Evolutionary conservation across 2,888 invertebrate genomes (phyloP).

Genomic region (Epinotia ramella): DNA sequence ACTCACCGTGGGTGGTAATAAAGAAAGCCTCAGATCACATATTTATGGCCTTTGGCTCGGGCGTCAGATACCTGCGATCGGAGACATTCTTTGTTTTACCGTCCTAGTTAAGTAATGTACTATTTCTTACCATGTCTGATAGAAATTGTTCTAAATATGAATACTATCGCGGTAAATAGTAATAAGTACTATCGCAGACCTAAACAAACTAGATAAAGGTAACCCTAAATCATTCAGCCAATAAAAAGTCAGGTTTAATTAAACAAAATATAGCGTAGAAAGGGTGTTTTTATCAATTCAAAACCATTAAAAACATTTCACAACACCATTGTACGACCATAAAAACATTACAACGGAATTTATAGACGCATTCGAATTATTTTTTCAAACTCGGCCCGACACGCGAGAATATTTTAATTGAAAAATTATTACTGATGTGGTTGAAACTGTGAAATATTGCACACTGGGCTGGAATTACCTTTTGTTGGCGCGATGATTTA

Average conservation of each 20-base stretch:
- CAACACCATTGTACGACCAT: slow-evolving; percentile 25
- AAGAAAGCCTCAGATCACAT: too few species aligned
- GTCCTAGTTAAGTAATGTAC: too few species aligned
- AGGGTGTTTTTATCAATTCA: slow-evolving; percentile 24
- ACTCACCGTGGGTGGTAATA: too few species aligned
- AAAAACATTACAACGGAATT: slow-evolving; percentile 40
- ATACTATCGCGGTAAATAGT: too few species aligned
- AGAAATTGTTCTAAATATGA: too few species aligned
- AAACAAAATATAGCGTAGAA: slow-evolving; percentile 5
- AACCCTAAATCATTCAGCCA: slow-evolving; percentile 2
- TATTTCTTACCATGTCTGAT: too few species aligned
- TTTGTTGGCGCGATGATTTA: slow-evolving; percentile 68
- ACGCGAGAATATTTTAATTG: slow-evolving; percentile 68
- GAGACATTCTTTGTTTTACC: background rate
- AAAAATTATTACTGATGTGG: slow-evolving; percentile 74
- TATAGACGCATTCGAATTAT: slow-evolving; percentile 42
- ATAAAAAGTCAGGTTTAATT: slow-evolving; percentile 6
- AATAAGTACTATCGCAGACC: too few species aligned
- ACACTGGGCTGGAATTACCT: slow-evolving; percentile 61
- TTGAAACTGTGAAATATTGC: slow-evolving; percentile 71
- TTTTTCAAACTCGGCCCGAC: slow-evolving; percentile 51
- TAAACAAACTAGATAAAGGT: background rate
- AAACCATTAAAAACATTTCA: slow-evolving; percentile 30
- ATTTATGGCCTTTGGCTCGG: too few species aligned
- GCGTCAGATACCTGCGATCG: too few species aligned